A percentile compares a stretch with the other conserved stretches of the same genome.
These are phyloP conservation scores for Norana najaformis DNA, from an alignment of 2,888 invertebrate genomes.

Conservation along the genomic window DNA sequence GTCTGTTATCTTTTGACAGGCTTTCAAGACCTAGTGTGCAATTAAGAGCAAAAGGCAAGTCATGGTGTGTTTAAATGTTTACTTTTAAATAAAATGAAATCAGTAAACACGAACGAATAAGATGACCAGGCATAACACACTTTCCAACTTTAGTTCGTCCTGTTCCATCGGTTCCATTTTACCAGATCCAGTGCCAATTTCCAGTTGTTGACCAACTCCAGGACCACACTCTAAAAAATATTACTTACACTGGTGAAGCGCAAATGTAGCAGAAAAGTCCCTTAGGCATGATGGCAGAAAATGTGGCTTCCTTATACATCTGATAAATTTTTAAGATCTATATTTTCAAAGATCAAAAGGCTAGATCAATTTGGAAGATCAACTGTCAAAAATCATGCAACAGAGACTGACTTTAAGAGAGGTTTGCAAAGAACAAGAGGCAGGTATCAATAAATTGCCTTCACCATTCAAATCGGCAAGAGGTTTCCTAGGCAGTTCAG, in stretches of 20 bases:
- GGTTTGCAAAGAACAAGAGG: not conserved
- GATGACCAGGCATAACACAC: conserved; percentile 31
- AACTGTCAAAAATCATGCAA: no score
- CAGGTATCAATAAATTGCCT: not conserved
- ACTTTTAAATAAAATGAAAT: not conserved
- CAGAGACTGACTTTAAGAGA: not conserved
- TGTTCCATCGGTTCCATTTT: not conserved
- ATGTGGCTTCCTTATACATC: no score
- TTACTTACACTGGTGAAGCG: not conserved
- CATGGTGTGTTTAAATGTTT: not conserved
- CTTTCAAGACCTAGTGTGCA: not conserved
- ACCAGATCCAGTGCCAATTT: not conserved
- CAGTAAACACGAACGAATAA: not conserved
- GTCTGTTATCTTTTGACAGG: not conserved
- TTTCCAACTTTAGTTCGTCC: conserved; percentile 4
- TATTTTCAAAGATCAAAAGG: not conserved
- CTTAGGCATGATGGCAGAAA: not conserved
- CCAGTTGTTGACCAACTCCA: not conserved
- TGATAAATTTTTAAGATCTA: no score
- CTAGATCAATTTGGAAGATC: no score
- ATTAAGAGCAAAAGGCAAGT: not conserved
- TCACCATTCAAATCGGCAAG: conserved; percentile 42
- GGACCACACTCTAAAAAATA: conserved; percentile 1
- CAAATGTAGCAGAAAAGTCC: not conserved
- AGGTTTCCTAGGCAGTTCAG: conserved; percentile 41